A percentile compares a stretch with the other conserved stretches of the same genome.
Evolutionary conservation across 1,140 invertebrate genomes (phyloP).

Genomic region (Aphelenchoides avenae): DNA sequence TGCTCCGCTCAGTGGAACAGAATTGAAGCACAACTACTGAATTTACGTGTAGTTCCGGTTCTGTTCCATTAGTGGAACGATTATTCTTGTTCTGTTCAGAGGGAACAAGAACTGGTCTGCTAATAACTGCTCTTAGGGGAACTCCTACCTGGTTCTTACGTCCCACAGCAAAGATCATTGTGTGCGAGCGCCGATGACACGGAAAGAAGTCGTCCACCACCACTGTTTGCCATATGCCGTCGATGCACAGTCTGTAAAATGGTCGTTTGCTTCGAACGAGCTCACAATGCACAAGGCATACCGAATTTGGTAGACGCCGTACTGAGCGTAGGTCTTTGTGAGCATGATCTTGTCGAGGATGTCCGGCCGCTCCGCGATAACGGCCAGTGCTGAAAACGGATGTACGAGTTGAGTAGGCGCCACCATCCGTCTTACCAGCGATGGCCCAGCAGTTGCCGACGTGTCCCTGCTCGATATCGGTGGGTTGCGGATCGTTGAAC

Average conservation of each 20-base stretch:
- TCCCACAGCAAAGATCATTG: constrained; percentile 54
- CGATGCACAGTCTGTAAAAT: constrained; percentile 78
- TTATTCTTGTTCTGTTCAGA: no score
- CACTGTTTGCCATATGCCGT: constrained; percentile 90
- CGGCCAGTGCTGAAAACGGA: constrained; percentile 88
- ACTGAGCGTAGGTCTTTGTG: constrained; percentile 75
- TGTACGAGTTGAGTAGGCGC: no score
- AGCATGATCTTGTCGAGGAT: constrained; percentile 85
- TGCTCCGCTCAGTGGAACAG: no score
- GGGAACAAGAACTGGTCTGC: constrained; percentile 54
- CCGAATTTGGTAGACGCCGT: constrained; percentile 82
- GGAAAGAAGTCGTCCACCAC: constrained; percentile 92
- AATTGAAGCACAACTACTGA: no score
- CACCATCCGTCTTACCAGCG: no score
- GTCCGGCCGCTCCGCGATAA: constrained; percentile 87
- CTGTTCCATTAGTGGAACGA: no score
- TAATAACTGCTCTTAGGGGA: constrained; percentile 81
- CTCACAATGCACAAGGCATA: no score
- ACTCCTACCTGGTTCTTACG: constrained; percentile 65
- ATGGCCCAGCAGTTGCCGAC: constrained; percentile 96
- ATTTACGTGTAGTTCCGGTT: no score
- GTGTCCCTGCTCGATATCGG: constrained; percentile 56
- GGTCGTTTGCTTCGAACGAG: not conserved
- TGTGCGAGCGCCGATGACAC: constrained; percentile 63
- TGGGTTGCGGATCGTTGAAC: constrained; percentile 52